Conservation (phyloP, 2,113 vertebrate genomes). For the Scomber colias region DNA sequence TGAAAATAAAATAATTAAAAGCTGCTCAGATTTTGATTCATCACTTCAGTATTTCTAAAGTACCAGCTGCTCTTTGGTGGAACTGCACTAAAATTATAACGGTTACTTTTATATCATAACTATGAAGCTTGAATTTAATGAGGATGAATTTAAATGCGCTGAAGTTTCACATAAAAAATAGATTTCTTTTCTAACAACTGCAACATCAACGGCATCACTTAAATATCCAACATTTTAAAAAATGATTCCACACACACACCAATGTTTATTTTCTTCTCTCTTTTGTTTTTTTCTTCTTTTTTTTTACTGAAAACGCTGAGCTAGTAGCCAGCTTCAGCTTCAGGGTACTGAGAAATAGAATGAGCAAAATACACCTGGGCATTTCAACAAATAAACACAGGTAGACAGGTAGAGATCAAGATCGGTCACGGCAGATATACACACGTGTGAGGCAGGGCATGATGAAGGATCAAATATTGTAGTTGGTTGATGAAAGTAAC, state of each 20-base stretch:
- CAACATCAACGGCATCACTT: not conserved
- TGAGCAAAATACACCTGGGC: slow-evolving; percentile 75
- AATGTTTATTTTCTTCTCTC: slow-evolving; percentile 52
- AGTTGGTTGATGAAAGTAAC: no score
- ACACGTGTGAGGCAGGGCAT: slow-evolving; percentile 61
- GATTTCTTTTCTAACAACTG: no score
- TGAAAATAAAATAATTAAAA: no score
- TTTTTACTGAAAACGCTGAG: slow-evolving; percentile 82
- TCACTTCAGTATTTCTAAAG: no score
- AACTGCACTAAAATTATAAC: no score
- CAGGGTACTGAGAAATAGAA: slow-evolving; percentile 72
- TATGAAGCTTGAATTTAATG: no score
- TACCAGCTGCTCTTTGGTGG: no score
- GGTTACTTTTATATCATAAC: no score
- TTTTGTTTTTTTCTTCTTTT: not conserved
- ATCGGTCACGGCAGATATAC: slow-evolving; percentile 45
- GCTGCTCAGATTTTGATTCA: no score
- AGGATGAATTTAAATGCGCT: no score
- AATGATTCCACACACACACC: slow-evolving; percentile 53
- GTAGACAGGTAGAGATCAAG: slow-evolving; percentile 48
- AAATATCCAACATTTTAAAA: not conserved
- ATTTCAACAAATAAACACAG: slow-evolving; percentile 71
- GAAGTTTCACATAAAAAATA: no score
- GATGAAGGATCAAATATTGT: not conserved
- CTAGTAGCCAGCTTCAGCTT: slow-evolving; percentile 58